Percentiles rank a stretch among this genome's conserved stretches.
phyloP scores from a whole-genome alignment of 2,797 vertebrate species.

The Atherinosoma microstoma region DNA sequence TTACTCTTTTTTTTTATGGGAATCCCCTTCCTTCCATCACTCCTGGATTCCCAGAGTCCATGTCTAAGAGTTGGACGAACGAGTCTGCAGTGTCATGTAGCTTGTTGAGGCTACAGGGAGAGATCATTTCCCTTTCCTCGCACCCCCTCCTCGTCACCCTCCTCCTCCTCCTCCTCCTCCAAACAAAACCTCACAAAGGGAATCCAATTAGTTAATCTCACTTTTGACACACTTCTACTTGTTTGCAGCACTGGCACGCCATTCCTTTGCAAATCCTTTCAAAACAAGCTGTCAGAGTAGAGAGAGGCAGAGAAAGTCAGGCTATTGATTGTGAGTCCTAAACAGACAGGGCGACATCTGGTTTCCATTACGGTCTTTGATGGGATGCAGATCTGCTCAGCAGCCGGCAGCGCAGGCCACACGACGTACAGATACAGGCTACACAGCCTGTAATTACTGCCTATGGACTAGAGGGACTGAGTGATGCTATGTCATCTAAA shows the following conservation, averaged over 20 bases:
- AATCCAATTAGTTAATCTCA: conserved; percentile 88
- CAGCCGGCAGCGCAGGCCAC: conserved; percentile 80
- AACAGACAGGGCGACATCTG: conserved; percentile 90
- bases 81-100: conserved; percentile 70
- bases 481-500: conserved; percentile 85
- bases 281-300: conserved; percentile 87
- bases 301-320: conserved; percentile 65
- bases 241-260: conserved; percentile 78
- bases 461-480: conserved; percentile 76
- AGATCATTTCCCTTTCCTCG: conserved; percentile 61
- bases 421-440: conserved; percentile 87
- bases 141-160: conserved; percentile 28
- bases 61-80: conserved; percentile 54
- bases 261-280: conserved; percentile 82
- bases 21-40: conserved; percentile 68
- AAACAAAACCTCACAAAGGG: conserved; percentile 64
- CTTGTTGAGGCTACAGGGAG: conserved; percentile 70
- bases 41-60: conserved; percentile 53
- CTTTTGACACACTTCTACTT: conserved; percentile 74
- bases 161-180: conserved; percentile 29
- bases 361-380: conserved; percentile 87
- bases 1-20: conserved; percentile 52
- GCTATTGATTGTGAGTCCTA: conserved; percentile 90
- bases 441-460: conserved; percentile 90
- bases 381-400: conserved; percentile 79